Evolutionary conservation across 2,888 invertebrate genomes (phyloP).

Genomic region (Lucinisca nassula): DNA sequence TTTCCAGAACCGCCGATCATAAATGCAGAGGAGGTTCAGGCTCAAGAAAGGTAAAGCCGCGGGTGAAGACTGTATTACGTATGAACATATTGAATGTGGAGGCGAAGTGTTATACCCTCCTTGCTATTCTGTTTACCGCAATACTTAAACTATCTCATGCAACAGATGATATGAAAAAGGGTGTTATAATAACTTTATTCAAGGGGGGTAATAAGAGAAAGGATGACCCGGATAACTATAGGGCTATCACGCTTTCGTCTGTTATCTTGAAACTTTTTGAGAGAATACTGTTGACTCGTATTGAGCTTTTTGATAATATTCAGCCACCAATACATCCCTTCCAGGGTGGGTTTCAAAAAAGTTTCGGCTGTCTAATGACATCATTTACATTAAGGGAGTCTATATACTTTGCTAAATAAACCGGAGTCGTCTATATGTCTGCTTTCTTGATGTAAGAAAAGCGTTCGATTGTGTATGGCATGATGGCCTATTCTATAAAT

Average conservation of each 20-base stretch:
- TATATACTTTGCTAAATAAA: background rate
- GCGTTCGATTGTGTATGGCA: conserved; percentile 44
- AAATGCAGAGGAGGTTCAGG: background rate
- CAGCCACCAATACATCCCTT: background rate
- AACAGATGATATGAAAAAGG: background rate
- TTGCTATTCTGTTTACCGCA: background rate
- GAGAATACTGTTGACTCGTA: too few relatives aligned
- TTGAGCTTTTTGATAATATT: background rate
- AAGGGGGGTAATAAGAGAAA: too few relatives aligned
- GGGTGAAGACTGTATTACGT: background rate
- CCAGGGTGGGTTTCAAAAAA: background rate
- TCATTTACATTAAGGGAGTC: background rate
- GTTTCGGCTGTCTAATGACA: background rate
- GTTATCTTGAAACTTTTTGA: too few relatives aligned
- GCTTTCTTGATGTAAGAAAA: conserved; percentile 37
- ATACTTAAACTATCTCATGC: background rate
- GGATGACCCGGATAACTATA: too few relatives aligned
- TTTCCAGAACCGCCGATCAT: too few relatives aligned
- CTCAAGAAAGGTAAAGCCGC: background rate
- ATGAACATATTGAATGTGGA: background rate
- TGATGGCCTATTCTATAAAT: conserved; percentile 33
- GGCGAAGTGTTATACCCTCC: background rate
- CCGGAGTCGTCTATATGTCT: too few relatives aligned
- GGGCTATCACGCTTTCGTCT: too few relatives aligned
- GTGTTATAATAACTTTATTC: too few relatives aligned